phyloP scores from a whole-genome alignment of 1,140 invertebrate species.

The Temnothorax longispinosus region DNA sequence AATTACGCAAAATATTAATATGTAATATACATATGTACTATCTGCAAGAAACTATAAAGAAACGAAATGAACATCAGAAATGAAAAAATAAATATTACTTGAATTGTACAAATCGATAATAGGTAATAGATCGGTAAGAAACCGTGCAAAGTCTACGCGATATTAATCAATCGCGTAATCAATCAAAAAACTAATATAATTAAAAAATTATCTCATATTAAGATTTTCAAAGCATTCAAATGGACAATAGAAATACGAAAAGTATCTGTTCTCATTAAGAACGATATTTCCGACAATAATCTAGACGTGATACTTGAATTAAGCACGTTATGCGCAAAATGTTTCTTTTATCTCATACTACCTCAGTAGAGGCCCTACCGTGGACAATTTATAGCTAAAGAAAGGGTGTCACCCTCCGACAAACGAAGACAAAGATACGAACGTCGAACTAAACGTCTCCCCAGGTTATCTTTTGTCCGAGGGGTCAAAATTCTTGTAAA shows the following conservation, averaged over 20 bases:
- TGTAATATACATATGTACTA: no score
- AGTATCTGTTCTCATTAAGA: slow-evolving; percentile 62
- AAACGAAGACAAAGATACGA: slow-evolving; percentile 74
- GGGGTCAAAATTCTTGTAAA: slow-evolving; percentile 85
- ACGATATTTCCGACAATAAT: slow-evolving; percentile 82
- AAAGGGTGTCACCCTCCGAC: slow-evolving; percentile 64
- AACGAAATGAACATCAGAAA: no score
- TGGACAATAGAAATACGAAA: slow-evolving; percentile 38
- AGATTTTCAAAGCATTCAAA: not conserved
- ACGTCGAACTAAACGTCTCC: slow-evolving; percentile 76
- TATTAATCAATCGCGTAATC: no score
- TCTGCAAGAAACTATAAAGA: no score
- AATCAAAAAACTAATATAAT: not conserved
- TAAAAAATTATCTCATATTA: not conserved
- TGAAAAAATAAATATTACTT: not conserved
- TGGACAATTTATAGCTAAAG: slow-evolving; percentile 83
- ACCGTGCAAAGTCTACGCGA: no score
- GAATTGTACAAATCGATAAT: not conserved
- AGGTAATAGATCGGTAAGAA: not conserved
- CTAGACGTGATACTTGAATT: slow-evolving; percentile 82
- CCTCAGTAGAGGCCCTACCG: slow-evolving; percentile 76
- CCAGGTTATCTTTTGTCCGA: slow-evolving; percentile 65
- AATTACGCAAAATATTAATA: no score
- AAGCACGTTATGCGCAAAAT: slow-evolving; percentile 83
- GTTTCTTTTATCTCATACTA: slow-evolving; percentile 84